Base-by-base conservation (phyloP, 1,140 invertebrate species). In the Trichogramma pretiosum region DNA sequence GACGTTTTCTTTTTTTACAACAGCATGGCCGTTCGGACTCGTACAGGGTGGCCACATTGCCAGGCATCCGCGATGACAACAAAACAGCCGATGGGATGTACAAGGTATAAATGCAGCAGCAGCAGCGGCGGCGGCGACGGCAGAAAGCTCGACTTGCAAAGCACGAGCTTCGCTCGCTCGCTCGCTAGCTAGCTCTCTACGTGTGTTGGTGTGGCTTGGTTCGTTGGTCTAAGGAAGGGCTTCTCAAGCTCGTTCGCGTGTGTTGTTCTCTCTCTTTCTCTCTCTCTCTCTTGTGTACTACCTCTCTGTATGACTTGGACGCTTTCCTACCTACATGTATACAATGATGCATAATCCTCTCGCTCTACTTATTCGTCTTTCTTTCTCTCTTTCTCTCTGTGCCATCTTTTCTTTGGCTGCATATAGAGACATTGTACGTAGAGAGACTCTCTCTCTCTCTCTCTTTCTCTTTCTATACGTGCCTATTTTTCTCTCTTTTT, bases 21-120 rank as follows among this genome's bases (percentile, higher is more conserved):
- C 82, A 92, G 87, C 87, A 89, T 81, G 87, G 86, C 73, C 85
- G 89, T 64, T 82, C 87, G 69, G 89, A 93, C 76, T 93, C 90
- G 61, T 94, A 93, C 78, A 83, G 90, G 70, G 85, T 89, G 69
- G 91, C 91, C 55, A 93, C 90, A 59, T 82, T 89, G 73, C 83
- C 87, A 56, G 77, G 82, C 69, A 78, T 87, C 72, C 85, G 84
- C 75, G 89, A 93, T 72, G 90, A 94, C 82, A 91, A 92, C 80
- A 86, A 83, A 79, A 91, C 89, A 54, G 85, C 87, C 56, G 87
- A 93, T 77, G 90, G 89, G 70, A 85, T 84, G 78, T 83, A 83
- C 67, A 93, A 92, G 88, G 89, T 90, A 81, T 69, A 60, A 60
- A 63, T 35, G 19, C 59, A 63, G 37, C 19, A 26, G 35, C 24